phyloP scores from a whole-genome alignment of 2,888 invertebrate species.

The Odontocerum albicorne region DNA sequence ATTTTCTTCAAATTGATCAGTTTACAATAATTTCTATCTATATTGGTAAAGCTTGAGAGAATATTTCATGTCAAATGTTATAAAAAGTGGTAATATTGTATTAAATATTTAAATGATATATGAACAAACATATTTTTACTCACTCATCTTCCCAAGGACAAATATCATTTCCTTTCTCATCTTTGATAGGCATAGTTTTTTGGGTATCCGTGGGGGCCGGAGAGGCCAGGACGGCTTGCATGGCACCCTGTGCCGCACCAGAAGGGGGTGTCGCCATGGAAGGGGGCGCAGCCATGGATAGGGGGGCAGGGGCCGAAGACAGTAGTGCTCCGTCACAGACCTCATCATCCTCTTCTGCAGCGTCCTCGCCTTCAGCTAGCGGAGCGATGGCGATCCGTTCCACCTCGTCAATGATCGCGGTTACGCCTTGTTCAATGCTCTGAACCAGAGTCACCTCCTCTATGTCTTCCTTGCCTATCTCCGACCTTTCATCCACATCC shows the following conservation, averaged over 20 bases:
- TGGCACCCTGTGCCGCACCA: too few species aligned
- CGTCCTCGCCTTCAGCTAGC: constrained; percentile 69
- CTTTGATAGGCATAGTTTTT: constrained; percentile 27
- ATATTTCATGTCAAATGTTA: too few species aligned
- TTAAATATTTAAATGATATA: too few species aligned
- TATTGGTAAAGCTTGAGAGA: too few species aligned
- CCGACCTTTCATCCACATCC: constrained; percentile 32
- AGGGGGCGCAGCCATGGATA: constrained; percentile 48
- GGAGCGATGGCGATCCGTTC: constrained; percentile 56
- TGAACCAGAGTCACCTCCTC: constrained; percentile 16
- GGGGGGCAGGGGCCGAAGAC: constrained; percentile 43
- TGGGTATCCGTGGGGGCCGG: constrained; percentile 43
- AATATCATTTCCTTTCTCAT: constrained; percentile 72
- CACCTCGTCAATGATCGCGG: background rate
- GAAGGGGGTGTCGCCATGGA: constrained; percentile 38
- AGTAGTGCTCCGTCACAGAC: constrained; percentile 34
- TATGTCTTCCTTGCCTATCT: constrained; percentile 23
- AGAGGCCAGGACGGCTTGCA: constrained; percentile 45
- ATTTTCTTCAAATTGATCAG: too few species aligned
- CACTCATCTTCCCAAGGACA: constrained; percentile 97
- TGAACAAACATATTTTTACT: too few species aligned
- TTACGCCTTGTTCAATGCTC: constrained; percentile 1
- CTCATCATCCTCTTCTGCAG: constrained; percentile 65
- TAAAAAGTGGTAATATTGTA: too few species aligned
- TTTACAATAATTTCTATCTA: too few species aligned